phyloP scores from a whole-genome alignment of 2,113 vertebrate genomes.

The Neopipo cinnamomea region DNA sequence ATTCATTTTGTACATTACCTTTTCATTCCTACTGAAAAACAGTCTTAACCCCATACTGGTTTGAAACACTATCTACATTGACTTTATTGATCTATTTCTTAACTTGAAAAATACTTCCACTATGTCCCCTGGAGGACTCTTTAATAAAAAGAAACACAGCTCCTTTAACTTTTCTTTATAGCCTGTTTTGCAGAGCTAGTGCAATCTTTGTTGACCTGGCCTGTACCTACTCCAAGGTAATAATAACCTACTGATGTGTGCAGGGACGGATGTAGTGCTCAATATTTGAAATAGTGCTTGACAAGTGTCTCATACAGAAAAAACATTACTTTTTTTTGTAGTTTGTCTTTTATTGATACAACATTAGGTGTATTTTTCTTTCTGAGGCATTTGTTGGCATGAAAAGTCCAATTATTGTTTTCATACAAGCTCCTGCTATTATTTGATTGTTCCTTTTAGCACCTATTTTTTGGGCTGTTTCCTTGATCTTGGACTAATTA shows the following conservation, averaged over 20 bases:
- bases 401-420: not conserved
- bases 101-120: not conserved
- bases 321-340: not conserved
- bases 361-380: not conserved
- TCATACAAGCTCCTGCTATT: not conserved
- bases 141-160: not conserved
- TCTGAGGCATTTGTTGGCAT: not conserved
- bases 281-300: not conserved
- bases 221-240: not conserved
- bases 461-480: slow-evolving; percentile 13
- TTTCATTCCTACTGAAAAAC: not conserved
- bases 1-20: not conserved
- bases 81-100: not conserved
- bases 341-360: not conserved
- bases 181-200: not conserved
- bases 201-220: slow-evolving; percentile 5
- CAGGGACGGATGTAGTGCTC: not conserved
- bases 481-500: slow-evolving; percentile 1
- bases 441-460: slow-evolving; percentile 19
- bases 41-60: not conserved
- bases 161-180: slow-evolving; percentile 10
- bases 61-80: not conserved
- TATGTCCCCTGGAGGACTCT: not conserved
- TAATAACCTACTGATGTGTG: not conserved
- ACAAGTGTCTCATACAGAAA: not conserved